Evolutionary conservation across 2,113 vertebrate species (phyloP).

Genomic region (Sialia sialis): DNA sequence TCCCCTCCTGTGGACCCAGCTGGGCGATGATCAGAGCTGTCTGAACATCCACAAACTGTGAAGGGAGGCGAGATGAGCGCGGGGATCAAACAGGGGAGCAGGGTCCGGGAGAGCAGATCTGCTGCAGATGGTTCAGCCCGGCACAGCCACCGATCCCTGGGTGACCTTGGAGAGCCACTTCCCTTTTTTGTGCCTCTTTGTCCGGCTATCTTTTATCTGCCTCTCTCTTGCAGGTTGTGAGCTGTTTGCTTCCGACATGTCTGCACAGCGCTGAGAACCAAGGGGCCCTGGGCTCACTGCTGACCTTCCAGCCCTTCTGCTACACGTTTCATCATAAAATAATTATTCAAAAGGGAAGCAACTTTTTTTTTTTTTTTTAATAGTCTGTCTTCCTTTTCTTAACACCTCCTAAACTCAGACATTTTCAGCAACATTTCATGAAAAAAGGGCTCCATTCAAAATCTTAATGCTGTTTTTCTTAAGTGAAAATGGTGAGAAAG

Average conservation of each 20-base stretch:
- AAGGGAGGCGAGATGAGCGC: rapidly evolving
- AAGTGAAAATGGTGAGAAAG: neutral
- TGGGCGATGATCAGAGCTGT: neutral
- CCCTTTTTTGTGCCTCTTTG: conserved; percentile 40
- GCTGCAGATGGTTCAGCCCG: neutral
- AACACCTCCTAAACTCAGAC: neutral
- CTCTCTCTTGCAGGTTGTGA: conserved; percentile 17
- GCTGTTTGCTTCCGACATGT: conserved; percentile 29
- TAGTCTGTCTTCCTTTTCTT: conserved; percentile 22
- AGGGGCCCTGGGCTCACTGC: neutral
- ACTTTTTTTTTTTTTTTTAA: neutral
- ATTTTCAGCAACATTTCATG: neutral
- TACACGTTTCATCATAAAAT: neutral
- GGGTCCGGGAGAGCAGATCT: neutral
- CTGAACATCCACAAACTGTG: neutral
- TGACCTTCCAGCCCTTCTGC: conserved; percentile 31
- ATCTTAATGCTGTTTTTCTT: neutral
- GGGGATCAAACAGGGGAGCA: neutral
- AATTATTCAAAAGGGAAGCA: conserved; percentile 2
- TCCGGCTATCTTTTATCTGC: conserved; percentile 28
- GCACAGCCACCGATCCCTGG: neutral
- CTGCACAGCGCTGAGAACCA: neutral
- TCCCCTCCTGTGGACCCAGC: neutral
- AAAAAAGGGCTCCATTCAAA: neutral
- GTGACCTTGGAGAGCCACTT: conserved; percentile 3